A percentile compares a stretch with the other conserved stretches of the same genome.
phyloP scores from a whole-genome alignment of 2,113 vertebrate genomes.

The Phoenicopterus ruber region DNA sequence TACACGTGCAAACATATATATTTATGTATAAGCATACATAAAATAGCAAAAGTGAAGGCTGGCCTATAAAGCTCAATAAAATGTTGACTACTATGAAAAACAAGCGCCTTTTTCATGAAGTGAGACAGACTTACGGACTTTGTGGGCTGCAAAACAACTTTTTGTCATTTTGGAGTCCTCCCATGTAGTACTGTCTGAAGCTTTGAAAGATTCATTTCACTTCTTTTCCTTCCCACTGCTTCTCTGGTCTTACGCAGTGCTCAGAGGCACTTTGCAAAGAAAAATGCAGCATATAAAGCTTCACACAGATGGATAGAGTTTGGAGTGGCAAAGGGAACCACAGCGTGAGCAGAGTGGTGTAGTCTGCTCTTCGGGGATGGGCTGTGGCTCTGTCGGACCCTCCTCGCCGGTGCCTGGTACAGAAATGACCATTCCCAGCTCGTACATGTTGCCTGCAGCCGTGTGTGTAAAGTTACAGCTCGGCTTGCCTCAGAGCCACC shows the following conservation, averaged over 20 bases:
- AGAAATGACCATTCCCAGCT: background rate
- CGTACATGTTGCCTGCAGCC: fast-evolving
- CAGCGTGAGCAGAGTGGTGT: fast-evolving
- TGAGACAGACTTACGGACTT: background rate
- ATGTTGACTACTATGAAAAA: background rate
- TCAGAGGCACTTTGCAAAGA: background rate
- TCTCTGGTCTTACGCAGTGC: fast-evolving
- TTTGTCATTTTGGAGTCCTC: background rate
- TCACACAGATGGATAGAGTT: background rate
- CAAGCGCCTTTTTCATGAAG: background rate
- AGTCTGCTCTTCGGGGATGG: background rate
- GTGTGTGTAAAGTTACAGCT: background rate
- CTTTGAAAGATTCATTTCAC: background rate
- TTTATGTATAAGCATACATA: background rate
- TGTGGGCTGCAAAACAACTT: background rate
- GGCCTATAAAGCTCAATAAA: background rate
- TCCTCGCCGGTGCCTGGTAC: fast-evolving
- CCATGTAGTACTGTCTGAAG: background rate
- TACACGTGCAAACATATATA: background rate
- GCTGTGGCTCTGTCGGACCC: fast-evolving
- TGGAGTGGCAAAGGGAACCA: fast-evolving
- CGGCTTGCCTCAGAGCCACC: background rate
- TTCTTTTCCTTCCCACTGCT: background rate
- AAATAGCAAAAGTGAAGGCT: background rate
- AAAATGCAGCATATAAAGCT: background rate